Evolutionary conservation across 2,797 vertebrate genomes (phyloP).

Genomic region (Lacerta bilineata): DNA sequence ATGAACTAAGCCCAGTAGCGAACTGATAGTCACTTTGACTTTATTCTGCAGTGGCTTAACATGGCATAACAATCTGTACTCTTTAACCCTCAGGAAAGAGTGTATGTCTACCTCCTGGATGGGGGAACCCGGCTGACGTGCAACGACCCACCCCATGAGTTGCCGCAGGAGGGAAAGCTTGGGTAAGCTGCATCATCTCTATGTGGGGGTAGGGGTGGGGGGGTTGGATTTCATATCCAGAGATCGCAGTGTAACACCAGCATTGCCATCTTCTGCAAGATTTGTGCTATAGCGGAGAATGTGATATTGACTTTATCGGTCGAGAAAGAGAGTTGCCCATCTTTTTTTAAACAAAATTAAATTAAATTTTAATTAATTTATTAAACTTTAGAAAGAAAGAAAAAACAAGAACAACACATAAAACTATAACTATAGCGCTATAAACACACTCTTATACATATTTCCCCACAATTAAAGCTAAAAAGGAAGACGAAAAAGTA

Average conservation of each 20-base stretch:
- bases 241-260: neutral
- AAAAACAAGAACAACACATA: no score
- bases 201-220: neutral
- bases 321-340: neutral
- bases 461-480: no score
- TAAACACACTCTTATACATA: no score
- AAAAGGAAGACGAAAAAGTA: no score
- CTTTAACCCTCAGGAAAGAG: constrained; percentile 83
- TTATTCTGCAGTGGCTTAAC: neutral
- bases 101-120: constrained; percentile 88
- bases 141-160: constrained; percentile 87
- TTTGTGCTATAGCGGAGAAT: neutral
- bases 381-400: no score
- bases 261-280: no score
- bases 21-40: neutral
- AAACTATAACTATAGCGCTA: no score
- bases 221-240: neutral
- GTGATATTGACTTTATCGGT: neutral
- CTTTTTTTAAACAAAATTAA: neutral
- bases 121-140: constrained; percentile 83
- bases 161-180: constrained; percentile 88
- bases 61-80: neutral
- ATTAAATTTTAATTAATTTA: no score
- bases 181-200: constrained; percentile 76
- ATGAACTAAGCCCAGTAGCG: no score